phyloP scores from a whole-genome alignment of 2,888 invertebrate species.

The Polydrusus tereticollis region DNA sequence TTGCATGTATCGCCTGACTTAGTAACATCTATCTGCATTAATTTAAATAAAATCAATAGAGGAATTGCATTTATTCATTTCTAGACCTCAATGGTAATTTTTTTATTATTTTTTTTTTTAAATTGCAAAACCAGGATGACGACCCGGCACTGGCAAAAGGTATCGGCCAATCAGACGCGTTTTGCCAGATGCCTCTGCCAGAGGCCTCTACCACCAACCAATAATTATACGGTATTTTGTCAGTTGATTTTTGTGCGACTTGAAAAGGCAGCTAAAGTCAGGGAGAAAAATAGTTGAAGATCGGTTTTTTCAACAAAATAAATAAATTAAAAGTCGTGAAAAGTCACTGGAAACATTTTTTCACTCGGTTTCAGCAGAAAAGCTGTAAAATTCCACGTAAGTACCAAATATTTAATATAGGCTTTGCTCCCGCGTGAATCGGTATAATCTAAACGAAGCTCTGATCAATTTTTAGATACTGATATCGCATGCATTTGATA shows the following conservation, averaged over 20 bases:
- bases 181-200: slow-evolving; percentile 68
- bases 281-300: slow-evolving; percentile 64
- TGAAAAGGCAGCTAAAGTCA: slow-evolving; percentile 56
- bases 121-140: slow-evolving; percentile 3
- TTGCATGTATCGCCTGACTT: slow-evolving; percentile 30
- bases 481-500: slow-evolving; percentile 60
- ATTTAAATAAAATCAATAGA: slow-evolving; percentile 42
- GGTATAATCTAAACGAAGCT: slow-evolving; percentile 1
- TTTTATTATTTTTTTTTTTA: slow-evolving; percentile 4
- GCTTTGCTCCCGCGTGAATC: slow-evolving; percentile 20
- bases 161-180: slow-evolving; percentile 51
- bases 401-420: slow-evolving; percentile 52
- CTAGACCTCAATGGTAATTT: neutral
- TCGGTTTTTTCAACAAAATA: slow-evolving; percentile 63
- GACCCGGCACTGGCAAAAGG: slow-evolving; percentile 53
- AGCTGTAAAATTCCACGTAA: slow-evolving; percentile 66
- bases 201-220: slow-evolving; percentile 63
- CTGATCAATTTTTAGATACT: slow-evolving; percentile 27
- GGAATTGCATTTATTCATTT: neutral
- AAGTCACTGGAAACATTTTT: slow-evolving; percentile 56
- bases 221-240: slow-evolving; percentile 58
- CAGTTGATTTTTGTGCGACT: slow-evolving; percentile 61
- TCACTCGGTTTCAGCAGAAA: slow-evolving; percentile 56
- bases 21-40: slow-evolving; percentile 19
- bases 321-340: slow-evolving; percentile 61